phyloP scores from a whole-genome alignment of 92 coral and sea anemone genomes.

The Nematostella vectensis region DNA sequence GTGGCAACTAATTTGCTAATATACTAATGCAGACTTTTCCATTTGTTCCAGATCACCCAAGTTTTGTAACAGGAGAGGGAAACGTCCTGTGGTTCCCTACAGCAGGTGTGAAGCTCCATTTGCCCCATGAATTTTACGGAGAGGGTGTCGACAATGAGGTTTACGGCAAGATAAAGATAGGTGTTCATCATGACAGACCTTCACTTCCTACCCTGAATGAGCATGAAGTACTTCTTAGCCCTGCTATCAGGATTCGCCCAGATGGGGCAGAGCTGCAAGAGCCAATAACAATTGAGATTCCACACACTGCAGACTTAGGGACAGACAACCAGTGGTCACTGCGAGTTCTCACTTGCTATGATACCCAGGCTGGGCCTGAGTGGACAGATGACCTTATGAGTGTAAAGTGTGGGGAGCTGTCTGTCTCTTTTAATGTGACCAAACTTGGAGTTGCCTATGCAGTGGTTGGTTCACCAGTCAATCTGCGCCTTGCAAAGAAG shows the following conservation, averaged over 20 bases:
- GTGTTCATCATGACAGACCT: slow-evolving; percentile 24
- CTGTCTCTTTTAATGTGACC: slow-evolving; percentile 24
- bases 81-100: not conserved
- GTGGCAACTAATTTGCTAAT: no score
- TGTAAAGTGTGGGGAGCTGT: slow-evolving; percentile 12
- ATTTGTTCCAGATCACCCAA: no score
- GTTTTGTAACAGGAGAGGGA: no score
- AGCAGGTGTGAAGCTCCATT: not conserved
- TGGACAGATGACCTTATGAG: slow-evolving; percentile 8
- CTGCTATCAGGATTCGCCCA: slow-evolving; percentile 44
- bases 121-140: not conserved
- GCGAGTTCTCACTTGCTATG: slow-evolving; percentile 2
- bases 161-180: slow-evolving; percentile 15
- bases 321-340: slow-evolving; percentile 19
- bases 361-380: not conserved
- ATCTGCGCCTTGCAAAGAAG: slow-evolving; percentile 34
- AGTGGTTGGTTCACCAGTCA: slow-evolving; percentile 22
- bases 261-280: slow-evolving; percentile 4
- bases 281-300: slow-evolving; percentile 20
- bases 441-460: slow-evolving; percentile 32
- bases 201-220: slow-evolving; percentile 12
- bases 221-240: slow-evolving; percentile 53
- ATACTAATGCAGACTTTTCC: no score
- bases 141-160: not conserved
- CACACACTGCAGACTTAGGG: slow-evolving; percentile 43